Conservation (phyloP, 2,888 invertebrate genomes). For the Mechanitis mazaeus region DNA sequence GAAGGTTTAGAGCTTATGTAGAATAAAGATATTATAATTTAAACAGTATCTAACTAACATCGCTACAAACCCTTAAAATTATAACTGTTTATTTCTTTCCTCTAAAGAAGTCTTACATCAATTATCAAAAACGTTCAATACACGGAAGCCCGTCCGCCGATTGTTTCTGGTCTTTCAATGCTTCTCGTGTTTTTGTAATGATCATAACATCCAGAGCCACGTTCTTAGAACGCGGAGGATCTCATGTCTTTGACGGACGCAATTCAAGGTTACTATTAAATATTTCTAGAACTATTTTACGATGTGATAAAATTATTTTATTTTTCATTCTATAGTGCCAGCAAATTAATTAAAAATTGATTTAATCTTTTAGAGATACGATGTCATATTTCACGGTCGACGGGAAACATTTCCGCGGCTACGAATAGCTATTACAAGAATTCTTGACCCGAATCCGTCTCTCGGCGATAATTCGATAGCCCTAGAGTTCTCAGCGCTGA, state of each 20-base stretch:
- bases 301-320: neutral
- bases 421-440: slow-evolving; percentile 35
- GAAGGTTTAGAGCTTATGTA: no score
- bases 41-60: no score
- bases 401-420: slow-evolving; percentile 19
- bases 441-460: slow-evolving; percentile 50
- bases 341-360: neutral
- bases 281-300: neutral
- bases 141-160: slow-evolving; percentile 25
- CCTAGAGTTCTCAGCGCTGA: slow-evolving; percentile 34
- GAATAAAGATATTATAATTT: no score
- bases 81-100: neutral
- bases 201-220: slow-evolving; percentile 11
- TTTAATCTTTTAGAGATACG: neutral
- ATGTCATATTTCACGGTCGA: slow-evolving; percentile 23
- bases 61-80: neutral
- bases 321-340: neutral
- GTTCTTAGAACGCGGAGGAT: slow-evolving; percentile 17
- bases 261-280: slow-evolving; percentile 23
- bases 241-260: slow-evolving; percentile 18
- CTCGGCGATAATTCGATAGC: slow-evolving; percentile 45
- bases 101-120: slow-evolving; percentile 12
- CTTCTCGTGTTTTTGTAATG: slow-evolving; percentile 17
- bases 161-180: slow-evolving; percentile 18
- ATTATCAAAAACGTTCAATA: slow-evolving; percentile 21